Evolutionary conservation across 2,888 invertebrate genomes (phyloP), one percentile per base, ranked within the genome.

Genomic region (Malacosoma neustria): DNA sequence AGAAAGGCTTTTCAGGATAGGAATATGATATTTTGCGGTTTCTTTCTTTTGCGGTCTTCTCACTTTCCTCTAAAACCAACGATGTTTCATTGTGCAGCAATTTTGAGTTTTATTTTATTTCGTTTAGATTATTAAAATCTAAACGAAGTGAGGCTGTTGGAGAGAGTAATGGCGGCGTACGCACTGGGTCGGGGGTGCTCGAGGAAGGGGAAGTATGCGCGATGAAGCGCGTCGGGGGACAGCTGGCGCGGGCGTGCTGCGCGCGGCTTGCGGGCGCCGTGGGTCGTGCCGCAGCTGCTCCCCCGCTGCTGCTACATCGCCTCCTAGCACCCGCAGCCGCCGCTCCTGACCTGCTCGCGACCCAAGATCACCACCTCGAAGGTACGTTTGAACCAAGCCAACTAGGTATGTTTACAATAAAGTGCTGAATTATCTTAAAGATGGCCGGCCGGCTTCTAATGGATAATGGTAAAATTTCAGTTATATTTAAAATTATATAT

Each of bases 241-340:
- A 58, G 39, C 61, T 76, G 42, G 61, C 76, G 46, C 64, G 79
- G 11, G 70, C 70, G 46, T 65, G 70, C 51, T 62, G 62, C 46
- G 59, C 64, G 42, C 62, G 72, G 31, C 58, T 75, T 48, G 58
- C 61, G 38, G 58, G 56, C 3, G 59, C 61, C 41, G 56, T 57
- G 45, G 45, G 48, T 37, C 42, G 41, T 46, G 43, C 41, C 46
- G 48, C 54, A 40, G 42, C 56, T 39, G 42, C 52, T 39, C 66
- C 46, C 51, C 66, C 60, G 52, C 61, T 51, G 53, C 70, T 69
- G 40, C 61, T 61, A 45, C 46, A 40, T 29, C 50, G 66, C 0
- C 62, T 75, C 56, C 69, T 72, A 30, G 57, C 61, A 36, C 51
- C 61, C 11, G 47, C 45, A 40, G 51, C 53, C 12, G 48, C 54